Evolutionary conservation across 1,140 invertebrate species (phyloP), one percentile per base, ranked within the genome.

Genomic region (Saccostrea cuccullata): DNA sequence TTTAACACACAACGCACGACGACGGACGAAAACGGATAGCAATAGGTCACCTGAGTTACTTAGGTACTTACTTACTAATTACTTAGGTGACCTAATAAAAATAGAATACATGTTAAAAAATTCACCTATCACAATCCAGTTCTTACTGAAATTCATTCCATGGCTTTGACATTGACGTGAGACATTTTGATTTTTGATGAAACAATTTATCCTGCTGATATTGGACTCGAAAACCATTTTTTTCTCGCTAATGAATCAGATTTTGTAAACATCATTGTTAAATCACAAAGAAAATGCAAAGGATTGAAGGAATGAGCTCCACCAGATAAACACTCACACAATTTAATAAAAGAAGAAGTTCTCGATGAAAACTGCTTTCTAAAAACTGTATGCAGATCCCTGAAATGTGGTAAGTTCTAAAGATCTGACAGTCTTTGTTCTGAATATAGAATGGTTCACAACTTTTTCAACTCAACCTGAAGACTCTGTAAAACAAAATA

Each of bases 101-200:
- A n/a, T n/a, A n/a, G n/a, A n/a, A n/a, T n/a, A n/a, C n/a, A n/a
- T n/a, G n/a, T n/a, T n/a, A 17, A 84, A 23, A 20, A 13, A 20
- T 84, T 47, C 8, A 84, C 56, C 9, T 55, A 84, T 56, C 11
- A 84, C 55, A 84, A 84, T 84, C 30, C 30, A 20, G 30, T 84
- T 26, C 12, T 84, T 55, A 30, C 30, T 55, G 83, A 84, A 56
- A 55, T 84, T 6, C 40, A 20, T 20, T 84, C 56, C 17, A 55
- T 47, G 17, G 17, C 40, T 58, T 82, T 20, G 6, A 82, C 20
- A 13, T 9, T 82, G 30, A 55, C 40, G 23, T 84, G 83, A 47
- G 15, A 55, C 55, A 13, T 55, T 23, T 47, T 13, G 8, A 26
- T 23, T 5, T 84, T 55, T 84, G 55, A 15, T 4, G 8, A 55